Conservation (phyloP, 2,113 vertebrate species). For the Dasypus novemcinctus region DNA sequence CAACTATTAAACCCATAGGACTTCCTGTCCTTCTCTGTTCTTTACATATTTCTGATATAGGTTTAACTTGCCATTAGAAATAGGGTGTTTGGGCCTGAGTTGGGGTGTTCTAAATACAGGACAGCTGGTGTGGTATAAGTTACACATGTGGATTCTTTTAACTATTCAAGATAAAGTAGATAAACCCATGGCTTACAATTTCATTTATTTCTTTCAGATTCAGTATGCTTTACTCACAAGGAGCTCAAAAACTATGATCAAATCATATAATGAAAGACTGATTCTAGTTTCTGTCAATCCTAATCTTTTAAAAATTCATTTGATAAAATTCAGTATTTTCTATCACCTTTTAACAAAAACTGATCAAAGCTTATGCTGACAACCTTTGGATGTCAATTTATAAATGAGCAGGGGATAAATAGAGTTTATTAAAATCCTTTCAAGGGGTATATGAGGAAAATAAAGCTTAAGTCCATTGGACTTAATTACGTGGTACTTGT, state of each 20-base stretch:
- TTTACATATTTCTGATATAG: neutral
- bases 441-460: neutral
- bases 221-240: neutral
- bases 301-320: neutral
- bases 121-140: neutral
- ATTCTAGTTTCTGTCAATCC: neutral
- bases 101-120: neutral
- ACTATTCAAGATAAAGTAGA: neutral
- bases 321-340: neutral
- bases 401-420: neutral
- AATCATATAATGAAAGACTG: neutral
- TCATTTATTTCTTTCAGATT: conserved; percentile 9
- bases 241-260: neutral
- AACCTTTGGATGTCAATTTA: conserved; percentile 29
- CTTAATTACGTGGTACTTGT: neutral
- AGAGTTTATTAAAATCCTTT: neutral
- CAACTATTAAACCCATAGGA: neutral
- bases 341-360: neutral
- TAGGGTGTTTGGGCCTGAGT: neutral
- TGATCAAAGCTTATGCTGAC: neutral
- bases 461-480: neutral
- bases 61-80: neutral
- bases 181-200: neutral
- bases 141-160: neutral
- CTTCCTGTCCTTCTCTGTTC: neutral